These are phyloP conservation scores for Cecropterus lyciades DNA, from an alignment of 1,140 invertebrate species.

Conservation along the genomic window DNA sequence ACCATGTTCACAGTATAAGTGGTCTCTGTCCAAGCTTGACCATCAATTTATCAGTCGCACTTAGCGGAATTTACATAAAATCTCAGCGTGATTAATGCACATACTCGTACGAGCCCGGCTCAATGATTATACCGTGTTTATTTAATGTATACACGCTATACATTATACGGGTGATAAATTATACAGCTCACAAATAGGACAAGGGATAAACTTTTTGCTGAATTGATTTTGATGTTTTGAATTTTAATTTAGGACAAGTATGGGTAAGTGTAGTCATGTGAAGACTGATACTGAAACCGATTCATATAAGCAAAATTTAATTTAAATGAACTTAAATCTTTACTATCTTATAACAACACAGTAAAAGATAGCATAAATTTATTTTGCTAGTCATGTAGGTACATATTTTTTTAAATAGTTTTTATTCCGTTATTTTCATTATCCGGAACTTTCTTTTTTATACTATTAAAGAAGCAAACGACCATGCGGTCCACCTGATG, in stretches of 20 bases:
- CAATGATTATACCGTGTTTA: conserved; percentile 54
- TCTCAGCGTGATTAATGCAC: conserved; percentile 76
- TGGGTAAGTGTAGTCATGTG: too few relatives aligned
- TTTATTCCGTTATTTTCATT: too few relatives aligned
- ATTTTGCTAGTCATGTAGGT: too few relatives aligned
- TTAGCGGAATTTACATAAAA: conserved; percentile 82
- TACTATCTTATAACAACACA: too few relatives aligned
- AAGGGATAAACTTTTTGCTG: conserved; percentile 21
- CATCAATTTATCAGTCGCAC: conserved; percentile 79
- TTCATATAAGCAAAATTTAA: too few relatives aligned
- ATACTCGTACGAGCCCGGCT: conserved; percentile 44
- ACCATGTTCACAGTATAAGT: conserved; percentile 44
- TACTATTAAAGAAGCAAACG: too few relatives aligned
- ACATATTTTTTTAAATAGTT: too few relatives aligned
- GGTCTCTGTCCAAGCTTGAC: conserved; percentile 56
- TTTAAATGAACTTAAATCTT: too few relatives aligned
- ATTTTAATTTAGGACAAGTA: background rate
- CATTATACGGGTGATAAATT: conserved; percentile 54
- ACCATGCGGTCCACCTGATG: too few relatives aligned
- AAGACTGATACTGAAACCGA: too few relatives aligned
- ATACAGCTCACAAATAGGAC: conserved; percentile 47
- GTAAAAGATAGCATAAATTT: too few relatives aligned
- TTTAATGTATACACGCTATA: conserved; percentile 51
- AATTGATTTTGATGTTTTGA: conserved; percentile 22
- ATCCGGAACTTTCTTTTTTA: too few relatives aligned